Conservation (phyloP, 2,888 invertebrate species). For the Ophraella communa region DNA sequence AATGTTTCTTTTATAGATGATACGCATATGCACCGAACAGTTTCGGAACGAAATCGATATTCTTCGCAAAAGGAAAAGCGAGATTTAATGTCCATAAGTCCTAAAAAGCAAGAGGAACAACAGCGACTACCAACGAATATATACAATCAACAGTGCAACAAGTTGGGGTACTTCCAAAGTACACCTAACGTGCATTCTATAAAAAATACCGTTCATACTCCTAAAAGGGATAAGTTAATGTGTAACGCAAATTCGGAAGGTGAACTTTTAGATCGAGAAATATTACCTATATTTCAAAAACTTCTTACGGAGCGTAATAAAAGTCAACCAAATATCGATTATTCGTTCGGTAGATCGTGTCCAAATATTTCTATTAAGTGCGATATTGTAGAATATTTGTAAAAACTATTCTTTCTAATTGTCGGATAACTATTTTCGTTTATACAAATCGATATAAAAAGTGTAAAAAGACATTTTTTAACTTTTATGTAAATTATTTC, state of each 20-base stretch:
- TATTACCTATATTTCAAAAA: slow-evolving; percentile 90
- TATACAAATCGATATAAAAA: background rate
- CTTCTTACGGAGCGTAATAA: slow-evolving; percentile 83
- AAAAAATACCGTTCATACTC: slow-evolving; percentile 36
- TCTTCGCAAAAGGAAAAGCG: slow-evolving; percentile 50
- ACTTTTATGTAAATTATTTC: background rate
- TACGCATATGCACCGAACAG: slow-evolving; percentile 55
- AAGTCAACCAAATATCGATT: slow-evolving; percentile 70
- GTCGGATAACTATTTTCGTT: background rate
- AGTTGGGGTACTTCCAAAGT: slow-evolving; percentile 65
- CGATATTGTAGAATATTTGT: slow-evolving; percentile 94
- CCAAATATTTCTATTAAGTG: slow-evolving; percentile 95
- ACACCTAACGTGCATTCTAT: slow-evolving; percentile 66
- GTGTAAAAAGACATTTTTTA: background rate
- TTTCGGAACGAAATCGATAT: slow-evolving; percentile 57
- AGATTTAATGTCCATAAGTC: slow-evolving; percentile 50
- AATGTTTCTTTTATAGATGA: too few species aligned
- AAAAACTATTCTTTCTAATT: slow-evolving; percentile 51
- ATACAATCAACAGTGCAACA: slow-evolving; percentile 57
- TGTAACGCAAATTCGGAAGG: slow-evolving; percentile 84
- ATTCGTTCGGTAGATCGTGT: slow-evolving; percentile 83
- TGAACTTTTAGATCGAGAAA: slow-evolving; percentile 81
- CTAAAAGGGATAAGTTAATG: slow-evolving; percentile 55
- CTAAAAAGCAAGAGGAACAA: slow-evolving; percentile 39
- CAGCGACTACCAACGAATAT: slow-evolving; percentile 46